A percentile compares a stretch with the other conserved stretches of the same genome.
Conservation (phyloP, 1,140 invertebrate species). For the Trichoplusia ni region DNA sequence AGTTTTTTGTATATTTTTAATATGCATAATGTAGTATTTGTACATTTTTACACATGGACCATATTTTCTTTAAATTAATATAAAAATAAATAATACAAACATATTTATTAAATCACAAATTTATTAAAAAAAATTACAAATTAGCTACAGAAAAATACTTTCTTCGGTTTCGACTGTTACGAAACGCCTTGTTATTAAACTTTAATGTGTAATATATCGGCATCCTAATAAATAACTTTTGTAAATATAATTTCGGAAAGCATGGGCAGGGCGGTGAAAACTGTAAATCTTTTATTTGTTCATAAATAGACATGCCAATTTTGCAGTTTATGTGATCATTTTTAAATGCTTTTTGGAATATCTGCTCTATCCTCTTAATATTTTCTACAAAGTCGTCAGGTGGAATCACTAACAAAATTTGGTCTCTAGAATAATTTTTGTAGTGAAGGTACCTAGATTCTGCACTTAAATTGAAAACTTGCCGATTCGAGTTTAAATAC, state of each 20-base stretch:
- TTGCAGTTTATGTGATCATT: slow-evolving; percentile 8
- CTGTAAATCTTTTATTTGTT: slow-evolving; percentile 3
- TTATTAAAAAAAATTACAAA: slow-evolving; percentile 13
- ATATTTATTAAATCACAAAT: neutral
- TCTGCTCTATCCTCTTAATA: slow-evolving; percentile 11
- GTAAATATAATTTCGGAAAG: slow-evolving; percentile 4
- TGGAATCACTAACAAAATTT: too few species aligned
- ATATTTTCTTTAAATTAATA: neutral
- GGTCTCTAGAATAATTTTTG: too few species aligned
- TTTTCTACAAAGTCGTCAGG: too few species aligned
- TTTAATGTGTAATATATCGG: too few species aligned
- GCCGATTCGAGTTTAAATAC: too few species aligned
- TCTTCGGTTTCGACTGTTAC: slow-evolving; percentile 7
- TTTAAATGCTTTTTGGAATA: slow-evolving; percentile 7
- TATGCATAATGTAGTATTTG: neutral
- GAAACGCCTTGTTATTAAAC: neutral
- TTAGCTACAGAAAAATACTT: slow-evolving; percentile 17
- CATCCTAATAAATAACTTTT: too few species aligned
- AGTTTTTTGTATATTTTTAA: neutral
- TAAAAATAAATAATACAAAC: neutral
- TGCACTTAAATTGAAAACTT: too few species aligned
- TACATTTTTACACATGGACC: slow-evolving; percentile 1
- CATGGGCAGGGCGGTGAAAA: slow-evolving; percentile 6
- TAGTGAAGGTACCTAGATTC: too few species aligned
- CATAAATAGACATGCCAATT: slow-evolving; percentile 1